Evolutionary conservation across 2,113 vertebrate genomes (phyloP).

Genomic region (Hemiscyllium ocellatum): DNA sequence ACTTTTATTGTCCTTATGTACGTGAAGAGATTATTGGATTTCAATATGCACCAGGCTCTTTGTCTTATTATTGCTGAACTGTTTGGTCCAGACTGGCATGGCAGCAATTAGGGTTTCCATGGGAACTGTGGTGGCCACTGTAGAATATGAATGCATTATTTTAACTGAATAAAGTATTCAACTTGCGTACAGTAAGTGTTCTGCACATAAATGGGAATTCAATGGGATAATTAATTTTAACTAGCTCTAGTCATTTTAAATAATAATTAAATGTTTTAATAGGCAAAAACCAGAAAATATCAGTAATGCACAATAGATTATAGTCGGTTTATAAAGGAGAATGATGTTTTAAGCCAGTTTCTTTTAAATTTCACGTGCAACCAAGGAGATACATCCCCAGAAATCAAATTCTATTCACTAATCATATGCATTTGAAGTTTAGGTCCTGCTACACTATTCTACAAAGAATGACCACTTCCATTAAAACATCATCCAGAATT

Average conservation of each 20-base stretch:
- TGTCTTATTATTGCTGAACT: background rate
- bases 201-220: background rate
- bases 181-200: background rate
- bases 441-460: background rate
- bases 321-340: background rate
- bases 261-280: background rate
- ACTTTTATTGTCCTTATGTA: background rate
- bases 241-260: background rate
- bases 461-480: background rate
- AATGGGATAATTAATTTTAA: background rate
- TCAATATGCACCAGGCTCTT: background rate
- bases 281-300: background rate
- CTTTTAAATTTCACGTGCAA: background rate
- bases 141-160: background rate
- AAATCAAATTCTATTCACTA: background rate
- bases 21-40: conserved; percentile 15
- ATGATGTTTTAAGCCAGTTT: background rate
- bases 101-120: conserved; percentile 17
- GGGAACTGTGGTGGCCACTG: conserved; percentile 10
- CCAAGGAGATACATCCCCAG: background rate
- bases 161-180: background rate
- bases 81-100: background rate
- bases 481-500: background rate
- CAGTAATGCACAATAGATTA: background rate
- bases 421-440: background rate